Evolutionary conservation across 1,140 invertebrate species (phyloP), one percentile per base, ranked within the genome.

Genomic region (Megalopta genalis): DNA sequence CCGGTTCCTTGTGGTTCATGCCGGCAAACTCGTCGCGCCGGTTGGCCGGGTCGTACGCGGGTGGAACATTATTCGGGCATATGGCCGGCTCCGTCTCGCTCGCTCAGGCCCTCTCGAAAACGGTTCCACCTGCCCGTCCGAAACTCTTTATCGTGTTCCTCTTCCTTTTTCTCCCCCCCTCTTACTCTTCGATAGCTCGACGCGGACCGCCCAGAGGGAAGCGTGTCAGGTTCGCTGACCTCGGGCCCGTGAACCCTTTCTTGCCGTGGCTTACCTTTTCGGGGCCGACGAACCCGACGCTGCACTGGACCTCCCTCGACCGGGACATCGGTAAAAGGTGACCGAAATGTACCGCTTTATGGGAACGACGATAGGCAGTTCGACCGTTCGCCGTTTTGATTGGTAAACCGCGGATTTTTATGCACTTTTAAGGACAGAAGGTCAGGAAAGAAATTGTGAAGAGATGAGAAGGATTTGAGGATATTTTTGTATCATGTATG

Each of bases 61-160:
- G 89, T 91, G 91, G 90, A 88, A 88, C 86, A 86, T 89, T 90
- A 91, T 91, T 90, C 86, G 85, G 89, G 89, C 91, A 92, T 91
- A 91, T 92, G 91, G 91, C 86, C 81, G 84, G 82, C 77, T 72
- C 66, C 73, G 82, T 87, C 71, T 77, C 83, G 69, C 77, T 85
- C 72, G 77, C 42, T 46, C 42, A 63, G 69, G 63, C 84, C 85
- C 89, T 65, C 60, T 60, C 60, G 25, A 10, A 46, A 23, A 59
- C 23, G 62, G 81, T 70, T 88, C 85, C 87, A 88, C 87, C 87
- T 88, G 87, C 85, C 86, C 27, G 77, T 83, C 67, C 80, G 77
- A 83, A 86, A 87, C 85, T 90, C 89, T 90, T 88, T 80, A 73
- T 69, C 59, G 64, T 84, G 86, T 83, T 83, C 54, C n/a, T 57